phyloP scores from a whole-genome alignment of 2,888 invertebrate species.

The Alloscopus bannaensis region DNA sequence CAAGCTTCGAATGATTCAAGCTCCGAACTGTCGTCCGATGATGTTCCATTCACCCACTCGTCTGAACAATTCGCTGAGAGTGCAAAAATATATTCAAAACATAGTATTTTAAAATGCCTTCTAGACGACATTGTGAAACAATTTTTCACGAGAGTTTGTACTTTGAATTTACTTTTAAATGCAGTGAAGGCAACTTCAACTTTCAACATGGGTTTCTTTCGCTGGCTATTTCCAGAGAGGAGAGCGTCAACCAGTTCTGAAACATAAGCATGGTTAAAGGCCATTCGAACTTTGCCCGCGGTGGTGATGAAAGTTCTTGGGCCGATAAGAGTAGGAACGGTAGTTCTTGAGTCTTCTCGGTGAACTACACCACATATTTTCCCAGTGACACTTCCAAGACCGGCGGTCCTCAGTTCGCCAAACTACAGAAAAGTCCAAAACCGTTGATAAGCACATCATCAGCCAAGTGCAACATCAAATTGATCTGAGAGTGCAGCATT shows the following conservation, averaged over 20 bases:
- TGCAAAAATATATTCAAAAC: background rate
- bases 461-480: background rate
- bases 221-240: constrained; percentile 49
- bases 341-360: constrained; percentile 51
- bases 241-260: constrained; percentile 65
- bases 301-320: constrained; percentile 55
- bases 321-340: constrained; percentile 55
- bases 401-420: constrained; percentile 40
- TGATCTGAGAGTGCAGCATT: background rate
- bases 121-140: no score
- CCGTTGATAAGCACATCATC: constrained; percentile 21
- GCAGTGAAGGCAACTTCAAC: constrained; percentile 67
- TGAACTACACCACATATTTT: constrained; percentile 63
- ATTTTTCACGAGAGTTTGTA: background rate
- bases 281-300: constrained; percentile 55
- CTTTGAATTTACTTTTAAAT: constrained; percentile 53
- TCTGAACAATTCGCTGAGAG: constrained; percentile 45
- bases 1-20: constrained; percentile 58
- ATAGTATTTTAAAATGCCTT: background rate
- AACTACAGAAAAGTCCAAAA: constrained; percentile 36
- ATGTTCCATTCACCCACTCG: constrained; percentile 37
- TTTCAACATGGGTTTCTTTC: constrained; percentile 55
- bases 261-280: constrained; percentile 68
- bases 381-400: constrained; percentile 45
- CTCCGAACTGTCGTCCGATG: constrained; percentile 31